Conservation (phyloP, 2,113 vertebrate genomes). For the Tachuris rubrigastra region DNA sequence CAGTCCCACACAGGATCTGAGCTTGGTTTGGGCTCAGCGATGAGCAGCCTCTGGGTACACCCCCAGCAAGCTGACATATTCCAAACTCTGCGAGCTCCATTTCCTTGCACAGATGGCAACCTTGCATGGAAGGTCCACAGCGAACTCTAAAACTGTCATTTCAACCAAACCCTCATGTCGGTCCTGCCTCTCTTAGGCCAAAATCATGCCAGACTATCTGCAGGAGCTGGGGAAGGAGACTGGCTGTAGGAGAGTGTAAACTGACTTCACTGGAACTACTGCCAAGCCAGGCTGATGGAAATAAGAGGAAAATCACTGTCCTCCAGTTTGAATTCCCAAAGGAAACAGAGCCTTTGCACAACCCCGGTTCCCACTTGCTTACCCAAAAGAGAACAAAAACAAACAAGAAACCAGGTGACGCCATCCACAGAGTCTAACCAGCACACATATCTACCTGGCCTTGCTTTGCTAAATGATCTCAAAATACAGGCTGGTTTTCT, state of each 20-base stretch:
- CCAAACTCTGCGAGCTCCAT: slow-evolving; percentile 1
- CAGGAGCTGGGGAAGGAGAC: slow-evolving; percentile 45
- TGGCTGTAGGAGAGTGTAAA: slow-evolving; percentile 17
- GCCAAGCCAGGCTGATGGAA: slow-evolving; percentile 44
- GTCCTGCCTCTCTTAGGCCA: slow-evolving; percentile 38
- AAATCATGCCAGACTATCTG: slow-evolving; percentile 28
- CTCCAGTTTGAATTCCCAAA: slow-evolving; percentile 18
- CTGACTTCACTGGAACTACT: slow-evolving; percentile 46
- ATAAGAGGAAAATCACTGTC: slow-evolving; percentile 32
- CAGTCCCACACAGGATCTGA: background rate
- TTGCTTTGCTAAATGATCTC: background rate
- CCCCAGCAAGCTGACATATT: slow-evolving; percentile 13
- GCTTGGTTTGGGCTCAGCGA: background rate
- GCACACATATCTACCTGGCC: accelerated
- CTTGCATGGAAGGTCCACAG: slow-evolving; percentile 53
- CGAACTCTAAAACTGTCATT: slow-evolving; percentile 20
- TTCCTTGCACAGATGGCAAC: slow-evolving; percentile 65
- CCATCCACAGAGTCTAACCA: background rate
- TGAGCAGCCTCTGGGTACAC: slow-evolving; percentile 1
- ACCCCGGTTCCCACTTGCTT: background rate
- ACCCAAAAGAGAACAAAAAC: background rate
- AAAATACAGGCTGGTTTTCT: background rate
- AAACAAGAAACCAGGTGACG: background rate
- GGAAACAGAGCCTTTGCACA: slow-evolving; percentile 2
- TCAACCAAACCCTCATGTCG: background rate